These are phyloP conservation scores for Nymphalis io DNA, from an alignment of 1,140 invertebrate genomes.

Conservation along the genomic window DNA sequence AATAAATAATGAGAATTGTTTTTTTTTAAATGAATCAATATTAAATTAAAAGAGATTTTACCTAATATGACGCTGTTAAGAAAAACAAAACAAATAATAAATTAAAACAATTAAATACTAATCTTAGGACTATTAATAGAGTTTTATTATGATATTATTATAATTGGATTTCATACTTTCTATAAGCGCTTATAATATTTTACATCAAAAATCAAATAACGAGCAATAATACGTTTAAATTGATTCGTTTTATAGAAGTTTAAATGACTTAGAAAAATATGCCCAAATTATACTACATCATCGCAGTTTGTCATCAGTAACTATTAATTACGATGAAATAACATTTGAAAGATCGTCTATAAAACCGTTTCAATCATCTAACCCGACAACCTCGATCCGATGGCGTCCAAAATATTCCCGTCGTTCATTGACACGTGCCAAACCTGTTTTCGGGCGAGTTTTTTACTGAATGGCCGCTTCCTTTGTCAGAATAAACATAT, in stretches of 20 bases:
- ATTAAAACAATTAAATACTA: constrained; percentile 27
- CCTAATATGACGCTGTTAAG: constrained; percentile 36
- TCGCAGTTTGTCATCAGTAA: constrained; percentile 25
- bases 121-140: too few species aligned
- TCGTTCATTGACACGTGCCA: constrained; percentile 79
- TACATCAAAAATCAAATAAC: not conserved
- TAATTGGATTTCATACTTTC: not conserved
- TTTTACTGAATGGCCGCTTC: constrained; percentile 77
- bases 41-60: too few species aligned
- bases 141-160: too few species aligned
- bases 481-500: constrained; percentile 79
- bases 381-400: constrained; percentile 51
- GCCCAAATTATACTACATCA: constrained; percentile 27
- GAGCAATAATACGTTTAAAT: constrained; percentile 14
- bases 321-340: constrained; percentile 28
- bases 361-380: constrained; percentile 69
- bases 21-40: too few species aligned
- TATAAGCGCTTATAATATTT: not conserved
- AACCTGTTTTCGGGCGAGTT: constrained; percentile 75
- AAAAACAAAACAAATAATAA: constrained; percentile 43
- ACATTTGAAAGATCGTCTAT: constrained; percentile 33
- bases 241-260: constrained; percentile 7
- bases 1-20: too few species aligned
- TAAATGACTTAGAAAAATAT: constrained; percentile 9
- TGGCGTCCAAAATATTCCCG: constrained; percentile 72